Base-by-base conservation (phyloP, 2,797 vertebrate genomes). In the Leptodactylus fallax region DNA sequence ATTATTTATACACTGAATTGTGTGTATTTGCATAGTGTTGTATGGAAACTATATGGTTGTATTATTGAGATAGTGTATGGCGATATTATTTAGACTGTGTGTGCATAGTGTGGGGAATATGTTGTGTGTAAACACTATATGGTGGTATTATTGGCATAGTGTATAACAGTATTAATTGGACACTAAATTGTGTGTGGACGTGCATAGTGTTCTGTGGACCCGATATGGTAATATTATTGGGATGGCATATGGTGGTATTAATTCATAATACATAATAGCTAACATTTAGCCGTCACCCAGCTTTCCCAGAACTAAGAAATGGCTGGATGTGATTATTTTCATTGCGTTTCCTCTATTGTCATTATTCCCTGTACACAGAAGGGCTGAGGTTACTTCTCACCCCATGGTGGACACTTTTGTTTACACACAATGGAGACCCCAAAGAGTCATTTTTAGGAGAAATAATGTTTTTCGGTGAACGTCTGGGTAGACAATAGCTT, bases 401-500 rank as follows among this genome's bases (percentile, higher is more conserved):
- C 36, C 36, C 36, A 4, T 17, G 88, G 13, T 0, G 7, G 79
- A 8, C 10, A 72, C 92, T 91, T 91, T 67, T 90, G 45, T 91
- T 49, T 83, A 86, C 89, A 88, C 90, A 82, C 92, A 91, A 88
- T 87, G n/a, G 45, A 85, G 74, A 83, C 89, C 90, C 90, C 90
- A 81, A 90, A 89, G 91, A 90, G 61, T 87, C 63, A 27, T 61
- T 83, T 87, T 76, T 85, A 49, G 87, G 90, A 76, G 87, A 92
- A 88, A 90, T 45, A 91, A 88, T 79, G 45, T 87, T 80, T 91
- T 90, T 93, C 86, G 82, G 92, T 89, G 88, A 90, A 84, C 84
- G 85, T 81, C 61, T 91, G 0, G 87, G 63, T 19, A 67, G 86
- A 78, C 86, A 88, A 67, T 0, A 3, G 63, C 83, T 87, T 87